Conservation (phyloP, 2,888 invertebrate species). For the Mystacides longicornis region DNA sequence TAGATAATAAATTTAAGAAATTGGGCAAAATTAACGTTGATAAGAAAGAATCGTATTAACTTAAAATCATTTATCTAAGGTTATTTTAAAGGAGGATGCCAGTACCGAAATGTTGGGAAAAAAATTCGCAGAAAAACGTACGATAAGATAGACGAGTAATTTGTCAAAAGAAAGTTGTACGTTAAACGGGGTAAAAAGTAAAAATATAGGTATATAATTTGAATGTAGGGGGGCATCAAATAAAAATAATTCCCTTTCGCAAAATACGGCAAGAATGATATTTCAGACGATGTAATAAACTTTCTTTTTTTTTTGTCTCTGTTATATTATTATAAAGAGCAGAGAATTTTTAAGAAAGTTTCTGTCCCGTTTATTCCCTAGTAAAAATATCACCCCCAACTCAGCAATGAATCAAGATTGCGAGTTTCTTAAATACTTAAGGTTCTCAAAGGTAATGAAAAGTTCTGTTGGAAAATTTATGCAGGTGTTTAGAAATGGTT, state of each 20-base stretch:
- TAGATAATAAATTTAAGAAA: too few relatives aligned
- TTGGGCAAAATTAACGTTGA: too few relatives aligned
- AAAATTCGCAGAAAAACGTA: not conserved
- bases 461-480: not conserved
- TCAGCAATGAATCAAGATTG: not conserved
- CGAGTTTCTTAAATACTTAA: not conserved
- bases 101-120: too few relatives aligned
- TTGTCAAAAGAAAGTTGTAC: not conserved
- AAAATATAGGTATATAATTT: too few relatives aligned
- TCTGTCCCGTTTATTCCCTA: not conserved
- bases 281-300: not conserved
- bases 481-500: not conserved
- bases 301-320: too few relatives aligned
- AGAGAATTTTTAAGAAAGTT: not conserved
- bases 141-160: not conserved
- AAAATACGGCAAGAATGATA: not conserved
- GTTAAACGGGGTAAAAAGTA: not conserved
- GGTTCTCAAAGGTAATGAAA: not conserved
- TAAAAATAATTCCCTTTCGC: not conserved
- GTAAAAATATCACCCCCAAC: not conserved
- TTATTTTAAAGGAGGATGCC: too few relatives aligned
- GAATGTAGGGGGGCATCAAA: not conserved
- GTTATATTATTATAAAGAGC: not conserved
- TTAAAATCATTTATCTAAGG: too few relatives aligned
- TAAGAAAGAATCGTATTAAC: too few relatives aligned